Conservation (phyloP, 2,113 vertebrate species). For the Noctilio leporinus region DNA sequence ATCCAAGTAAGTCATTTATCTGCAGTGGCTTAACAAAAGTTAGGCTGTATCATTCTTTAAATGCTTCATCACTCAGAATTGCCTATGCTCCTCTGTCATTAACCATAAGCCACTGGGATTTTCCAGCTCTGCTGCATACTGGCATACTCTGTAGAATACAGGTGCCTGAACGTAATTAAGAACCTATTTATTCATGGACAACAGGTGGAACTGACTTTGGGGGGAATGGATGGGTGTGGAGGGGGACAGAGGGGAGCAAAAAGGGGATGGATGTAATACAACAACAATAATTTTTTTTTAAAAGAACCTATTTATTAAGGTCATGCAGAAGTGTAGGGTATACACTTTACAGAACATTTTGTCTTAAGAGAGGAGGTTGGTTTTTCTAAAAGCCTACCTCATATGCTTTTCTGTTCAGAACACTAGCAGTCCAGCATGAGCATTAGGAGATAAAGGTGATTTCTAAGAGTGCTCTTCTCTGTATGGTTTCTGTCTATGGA, state of each 20-base stretch:
- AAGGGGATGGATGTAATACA: no score
- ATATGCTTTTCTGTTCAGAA: conserved; percentile 26
- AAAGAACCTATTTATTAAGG: conserved; percentile 40
- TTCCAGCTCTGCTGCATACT: conserved; percentile 38
- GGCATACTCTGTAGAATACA: background rate
- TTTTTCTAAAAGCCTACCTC: conserved; percentile 18
- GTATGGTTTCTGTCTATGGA: background rate
- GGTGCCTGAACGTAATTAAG: background rate
- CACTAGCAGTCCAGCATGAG: background rate
- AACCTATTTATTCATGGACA: conserved; percentile 36
- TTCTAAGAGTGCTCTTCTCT: background rate
- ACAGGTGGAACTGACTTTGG: no score
- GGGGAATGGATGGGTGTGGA: no score
- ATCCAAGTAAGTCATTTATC: conserved; percentile 25
- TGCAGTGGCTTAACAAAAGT: conserved; percentile 44
- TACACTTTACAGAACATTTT: conserved; percentile 49
- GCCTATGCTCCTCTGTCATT: background rate
- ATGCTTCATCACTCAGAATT: conserved; percentile 19
- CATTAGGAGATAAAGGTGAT: background rate
- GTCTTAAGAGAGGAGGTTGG: conserved; percentile 46
- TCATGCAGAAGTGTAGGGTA: background rate
- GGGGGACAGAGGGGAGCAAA: no score
- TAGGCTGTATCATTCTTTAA: conserved; percentile 26
- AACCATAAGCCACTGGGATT: conserved; percentile 35
- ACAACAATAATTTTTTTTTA: no score